phyloP scores from a whole-genome alignment of 2,113 vertebrate genomes.

The Pterophyllum scalare region DNA sequence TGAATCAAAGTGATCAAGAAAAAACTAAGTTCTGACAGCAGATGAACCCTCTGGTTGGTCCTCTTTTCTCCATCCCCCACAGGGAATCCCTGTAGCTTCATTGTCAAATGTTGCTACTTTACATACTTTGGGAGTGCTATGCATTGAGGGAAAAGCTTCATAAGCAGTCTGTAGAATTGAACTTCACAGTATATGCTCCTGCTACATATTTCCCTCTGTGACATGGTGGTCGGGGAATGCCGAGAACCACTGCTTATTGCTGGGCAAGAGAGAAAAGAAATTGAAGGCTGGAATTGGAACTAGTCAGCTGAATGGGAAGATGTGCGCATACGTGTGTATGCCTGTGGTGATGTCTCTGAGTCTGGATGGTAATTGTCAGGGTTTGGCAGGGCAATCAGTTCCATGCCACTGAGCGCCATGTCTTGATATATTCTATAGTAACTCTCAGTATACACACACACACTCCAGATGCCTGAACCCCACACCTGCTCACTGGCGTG shows the following conservation, averaged over 20 bases:
- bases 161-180: background rate
- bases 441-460: slow-evolving; percentile 29
- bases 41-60: background rate
- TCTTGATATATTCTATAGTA: slow-evolving; percentile 68
- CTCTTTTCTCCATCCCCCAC: background rate
- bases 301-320: background rate
- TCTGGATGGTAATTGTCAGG: slow-evolving; percentile 69
- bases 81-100: background rate
- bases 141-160: background rate
- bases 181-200: background rate
- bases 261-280: slow-evolving; percentile 3
- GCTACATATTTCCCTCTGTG: slow-evolving; percentile 8
- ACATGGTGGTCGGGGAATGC: slow-evolving; percentile 12
- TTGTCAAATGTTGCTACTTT: background rate
- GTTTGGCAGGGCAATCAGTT: slow-evolving; percentile 77
- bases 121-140: background rate
- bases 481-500: slow-evolving; percentile 67
- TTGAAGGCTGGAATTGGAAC: slow-evolving; percentile 33
- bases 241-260: slow-evolving; percentile 13
- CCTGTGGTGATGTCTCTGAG: slow-evolving; percentile 22
- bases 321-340: background rate
- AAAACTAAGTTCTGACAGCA: background rate
- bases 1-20: too few species aligned
- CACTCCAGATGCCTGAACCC: slow-evolving; percentile 52
- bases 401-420: slow-evolving; percentile 65